Base-by-base conservation (phyloP, 2,797 vertebrate species). In the Manis crassicaudata region DNA sequence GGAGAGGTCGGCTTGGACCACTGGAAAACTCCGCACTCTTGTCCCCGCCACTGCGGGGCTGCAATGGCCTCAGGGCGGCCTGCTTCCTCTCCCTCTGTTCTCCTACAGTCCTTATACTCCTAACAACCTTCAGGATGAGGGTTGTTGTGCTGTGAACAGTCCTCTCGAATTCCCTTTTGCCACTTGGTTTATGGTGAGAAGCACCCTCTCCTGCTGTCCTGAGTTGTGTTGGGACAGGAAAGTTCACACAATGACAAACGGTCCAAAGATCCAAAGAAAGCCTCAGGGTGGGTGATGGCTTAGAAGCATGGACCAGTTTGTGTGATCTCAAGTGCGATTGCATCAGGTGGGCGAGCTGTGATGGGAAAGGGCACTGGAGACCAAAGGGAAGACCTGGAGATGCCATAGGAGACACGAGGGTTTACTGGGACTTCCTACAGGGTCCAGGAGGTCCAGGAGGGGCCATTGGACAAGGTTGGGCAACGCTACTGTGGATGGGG, bases 211-310 rank as follows among this genome's bases (percentile, higher is more conserved):
- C 35, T 14, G 67, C 25, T 25, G 20, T 54, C 67, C 3, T 3
- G 12, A 35, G 70, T 21, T 1, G 6, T 6, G 23, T 46, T 62
- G 46, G 84, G 50, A 65, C 11, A 50, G 56, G 46, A 35, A 58
- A 11, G 46, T 50, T 27, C 27, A 67, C 27, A 88, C 14, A 17
- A 2, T 29, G 73, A 81, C 7, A 18, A 37, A 23, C 6, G 75
- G 63, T 80, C 12, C 62, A 82, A 96, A 95, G 58, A 91, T 17
- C 9, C 83, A 46, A 50, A 83, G 92, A 40, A 90, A 67, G 11
- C 58, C 27, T 90, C n/a, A 8, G 58, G 76, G 29, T 54, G 17
- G 16, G 6, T 4, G 43, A 46, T n/a, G 27, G 37, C n/a, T 68
- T 10, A 54, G n/a, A 37, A 37, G 52, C 37, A 29, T 7, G 0